These are phyloP conservation scores for Buphagus erythrorhynchus DNA, from an alignment of 2,797 vertebrate species.

Conservation along the genomic window DNA sequence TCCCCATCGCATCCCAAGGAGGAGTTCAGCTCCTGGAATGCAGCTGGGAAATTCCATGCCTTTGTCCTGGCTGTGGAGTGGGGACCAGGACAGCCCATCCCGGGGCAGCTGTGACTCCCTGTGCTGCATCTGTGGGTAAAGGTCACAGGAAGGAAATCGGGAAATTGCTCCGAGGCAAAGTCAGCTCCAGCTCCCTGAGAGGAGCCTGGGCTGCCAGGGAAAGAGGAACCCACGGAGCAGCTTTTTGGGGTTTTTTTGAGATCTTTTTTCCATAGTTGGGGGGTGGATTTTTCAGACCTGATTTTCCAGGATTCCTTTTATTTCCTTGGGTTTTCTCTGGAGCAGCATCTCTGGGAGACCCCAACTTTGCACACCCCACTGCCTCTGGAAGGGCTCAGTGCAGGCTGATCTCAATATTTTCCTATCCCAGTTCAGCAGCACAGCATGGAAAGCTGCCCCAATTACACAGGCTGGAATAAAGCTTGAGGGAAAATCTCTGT, in stretches of 20 bases:
- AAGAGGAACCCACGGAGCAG: not conserved
- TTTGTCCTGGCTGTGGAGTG: not conserved
- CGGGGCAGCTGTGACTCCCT: rapidly evolving
- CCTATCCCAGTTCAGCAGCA: not conserved
- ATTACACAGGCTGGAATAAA: not conserved
- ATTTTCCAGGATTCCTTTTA: not conserved
- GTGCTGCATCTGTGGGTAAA: rapidly evolving
- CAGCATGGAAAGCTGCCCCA: slow-evolving; percentile 23
- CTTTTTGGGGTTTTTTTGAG: not conserved
- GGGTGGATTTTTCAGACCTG: not conserved
- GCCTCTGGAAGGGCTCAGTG: not conserved
- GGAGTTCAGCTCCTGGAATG: not conserved
- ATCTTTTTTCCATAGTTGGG: not conserved
- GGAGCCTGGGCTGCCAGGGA: not conserved
- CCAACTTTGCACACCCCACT: rapidly evolving
- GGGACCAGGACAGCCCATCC: not conserved
- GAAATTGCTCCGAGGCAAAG: not conserved
- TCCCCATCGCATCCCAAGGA: not conserved
- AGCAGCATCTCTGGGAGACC: not conserved
- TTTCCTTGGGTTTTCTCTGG: not conserved
- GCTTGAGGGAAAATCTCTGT: slow-evolving; percentile 7
- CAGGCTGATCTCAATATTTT: not conserved
- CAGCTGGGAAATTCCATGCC: not conserved
- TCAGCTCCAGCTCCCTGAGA: not conserved
- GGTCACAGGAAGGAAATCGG: not conserved